Evolutionary conservation across 2,113 vertebrate species (phyloP).

Genomic region (Connochaetes taurinus): DNA sequence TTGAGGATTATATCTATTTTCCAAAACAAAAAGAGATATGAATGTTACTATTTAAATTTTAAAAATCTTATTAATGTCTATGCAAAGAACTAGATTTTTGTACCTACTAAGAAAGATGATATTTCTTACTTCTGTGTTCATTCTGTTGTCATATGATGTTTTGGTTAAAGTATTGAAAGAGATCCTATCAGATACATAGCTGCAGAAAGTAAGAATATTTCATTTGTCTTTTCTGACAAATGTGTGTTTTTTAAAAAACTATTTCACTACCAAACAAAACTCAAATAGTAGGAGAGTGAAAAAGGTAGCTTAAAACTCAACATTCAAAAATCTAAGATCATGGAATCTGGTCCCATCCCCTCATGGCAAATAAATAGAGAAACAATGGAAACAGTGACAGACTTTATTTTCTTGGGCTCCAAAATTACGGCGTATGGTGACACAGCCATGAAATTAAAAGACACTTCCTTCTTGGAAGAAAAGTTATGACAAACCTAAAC

Average conservation of each 20-base stretch:
- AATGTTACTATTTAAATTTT: neutral
- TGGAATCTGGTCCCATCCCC: neutral
- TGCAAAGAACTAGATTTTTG: neutral
- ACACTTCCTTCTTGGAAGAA: neutral
- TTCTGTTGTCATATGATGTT: neutral
- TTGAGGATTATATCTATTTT: neutral
- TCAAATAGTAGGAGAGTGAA: neutral
- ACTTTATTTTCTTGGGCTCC: neutral
- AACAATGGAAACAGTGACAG: neutral
- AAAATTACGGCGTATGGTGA: neutral
- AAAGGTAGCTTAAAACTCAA: neutral
- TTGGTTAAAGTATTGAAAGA: neutral
- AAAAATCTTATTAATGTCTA: neutral
- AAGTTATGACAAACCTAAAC: neutral
- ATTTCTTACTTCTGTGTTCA: neutral
- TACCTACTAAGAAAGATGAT: neutral
- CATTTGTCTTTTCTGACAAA: neutral
- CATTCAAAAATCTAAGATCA: neutral
- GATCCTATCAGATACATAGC: neutral
- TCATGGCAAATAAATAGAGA: neutral
- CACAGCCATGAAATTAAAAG: neutral
- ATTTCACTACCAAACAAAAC: neutral
- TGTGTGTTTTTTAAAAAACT: neutral
- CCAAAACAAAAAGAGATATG: neutral
- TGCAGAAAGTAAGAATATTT: neutral